Base-by-base conservation (phyloP, 1,140 invertebrate species). In the Drosophila azteca region DNA sequence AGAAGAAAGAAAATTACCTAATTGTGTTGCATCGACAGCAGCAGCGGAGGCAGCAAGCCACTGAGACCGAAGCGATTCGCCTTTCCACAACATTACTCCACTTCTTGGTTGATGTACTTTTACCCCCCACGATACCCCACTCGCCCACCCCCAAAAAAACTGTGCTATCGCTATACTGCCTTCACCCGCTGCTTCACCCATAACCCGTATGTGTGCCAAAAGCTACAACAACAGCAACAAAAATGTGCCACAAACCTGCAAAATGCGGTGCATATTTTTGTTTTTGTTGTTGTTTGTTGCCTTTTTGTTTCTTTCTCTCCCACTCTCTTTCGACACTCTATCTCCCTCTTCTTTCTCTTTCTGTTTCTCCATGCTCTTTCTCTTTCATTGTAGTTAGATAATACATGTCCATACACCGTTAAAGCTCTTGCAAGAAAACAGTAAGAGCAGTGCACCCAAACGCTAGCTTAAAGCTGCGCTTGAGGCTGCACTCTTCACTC, bases 1-100 rank as follows among this genome's bases (percentile, higher is more conserved):
- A 87, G 82, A 81, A 85, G 82, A 78, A 78, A 72, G 67, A 67
- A 84, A 90, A 90, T 90, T 90, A 90, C 88, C 88, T 90, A 90
- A 90, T 90, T 90, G 87, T 90, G 77, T 85, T 84, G 81, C 81
- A 84, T 77, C 63, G 77, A 74, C 78, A 69, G 66, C 55, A 54
- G 54, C 68, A 59, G 35, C 8, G 8, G 29, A 7, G 9, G 31
- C 35, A 39, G 35, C 35, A 39, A 39, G 35, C 35, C 35, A 52
- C 60, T 59, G 65, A 57, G 58, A 62, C 69, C 26, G 39, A 68
- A 62, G 35, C 35, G 35, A 55, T 59, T 17, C 76, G 60, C 72
- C 67, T 79, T 78, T 79, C 71, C 71, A 79, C 80, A 82, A 87
- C 82, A 82, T 79, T 88, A 83, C 83, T 88, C 79, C 79, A 88